phyloP scores from a whole-genome alignment of 30 jellyfish, hydroid and myxozoan genomes.

The Pseudorhiza aurosa region DNA sequence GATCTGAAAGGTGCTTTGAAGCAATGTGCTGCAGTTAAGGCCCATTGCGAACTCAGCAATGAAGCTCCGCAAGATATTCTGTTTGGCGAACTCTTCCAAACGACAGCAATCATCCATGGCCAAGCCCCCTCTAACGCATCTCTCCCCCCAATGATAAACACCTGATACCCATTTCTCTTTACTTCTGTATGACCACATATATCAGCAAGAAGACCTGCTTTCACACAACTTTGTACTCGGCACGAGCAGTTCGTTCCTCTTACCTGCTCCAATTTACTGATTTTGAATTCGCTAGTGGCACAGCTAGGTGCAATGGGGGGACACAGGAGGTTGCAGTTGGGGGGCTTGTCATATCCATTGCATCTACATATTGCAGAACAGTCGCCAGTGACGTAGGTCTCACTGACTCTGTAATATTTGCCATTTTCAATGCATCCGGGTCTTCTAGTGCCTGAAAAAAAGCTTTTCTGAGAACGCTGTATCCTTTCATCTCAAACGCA shows the following conservation, averaged over 20 bases:
- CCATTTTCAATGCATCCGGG: background rate
- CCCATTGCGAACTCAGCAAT: background rate
- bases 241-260: background rate
- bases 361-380: background rate
- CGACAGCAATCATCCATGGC: conserved; percentile 9
- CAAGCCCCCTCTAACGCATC: background rate
- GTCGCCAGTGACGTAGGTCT: background rate
- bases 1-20: background rate
- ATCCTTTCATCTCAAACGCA: too few relatives aligned
- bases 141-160: background rate
- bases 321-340: background rate
- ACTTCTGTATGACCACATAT: background rate
- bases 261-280: background rate
- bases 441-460: background rate
- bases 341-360: background rate
- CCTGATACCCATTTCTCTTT: background rate
- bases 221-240: background rate
- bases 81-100: background rate
- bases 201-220: background rate
- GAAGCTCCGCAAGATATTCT: background rate
- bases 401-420: background rate
- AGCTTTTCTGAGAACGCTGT: too few relatives aligned
- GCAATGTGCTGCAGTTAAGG: background rate
- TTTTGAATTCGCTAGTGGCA: background rate
- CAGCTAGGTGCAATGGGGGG: background rate